Evolutionary conservation across 1,140 invertebrate species (phyloP), one percentile per base, ranked within the genome.

Genomic region (Bombyx mandarina): DNA sequence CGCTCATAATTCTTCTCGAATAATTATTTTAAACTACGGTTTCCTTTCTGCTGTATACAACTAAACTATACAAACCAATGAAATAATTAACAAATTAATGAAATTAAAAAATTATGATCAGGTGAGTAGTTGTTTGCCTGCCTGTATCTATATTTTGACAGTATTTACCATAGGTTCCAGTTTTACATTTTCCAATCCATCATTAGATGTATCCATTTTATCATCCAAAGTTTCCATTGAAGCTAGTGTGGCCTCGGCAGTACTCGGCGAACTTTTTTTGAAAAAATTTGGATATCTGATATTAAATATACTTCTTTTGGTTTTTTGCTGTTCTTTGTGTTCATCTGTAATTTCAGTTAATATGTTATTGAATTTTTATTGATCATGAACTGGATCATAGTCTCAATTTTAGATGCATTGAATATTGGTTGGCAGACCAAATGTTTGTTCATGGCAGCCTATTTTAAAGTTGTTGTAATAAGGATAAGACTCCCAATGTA

Each of bases 171-270:
- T 82, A 50, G 82, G 68, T 65, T 90, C 90, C 48, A 93, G 73
- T 69, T 93, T 91, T 4, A 94, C 89, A 65, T 89, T 93, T 71
- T 93, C 92, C 90, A 93, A 90, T 3, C 92, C 92, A 69, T 93
- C 92, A 73, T 92, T 91, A 52, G 75, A 82, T 12, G 79, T 74
- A 43, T 90, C 87, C 9, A 89, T 76, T 60, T 84, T 89, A 65
- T 93, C 92, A 71, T 94, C 93, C 5, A 94, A 82, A 0, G 93
- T 95, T 73, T 94, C 94, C 88, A 93, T 92, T 2, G 93, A 94
- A 0, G 94, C 93, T 53, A 95, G 86, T 48, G 93, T 92, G 3
- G 92, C 93, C 67, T 90, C 91, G 8, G 78, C 77, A 59, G 81
- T 75, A 60, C 80, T 68, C 54, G 76, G 59, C 45, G 71, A 63